Base-by-base conservation (phyloP, 2,113 vertebrate genomes). In the Poeciliopsis retropinna region DNA sequence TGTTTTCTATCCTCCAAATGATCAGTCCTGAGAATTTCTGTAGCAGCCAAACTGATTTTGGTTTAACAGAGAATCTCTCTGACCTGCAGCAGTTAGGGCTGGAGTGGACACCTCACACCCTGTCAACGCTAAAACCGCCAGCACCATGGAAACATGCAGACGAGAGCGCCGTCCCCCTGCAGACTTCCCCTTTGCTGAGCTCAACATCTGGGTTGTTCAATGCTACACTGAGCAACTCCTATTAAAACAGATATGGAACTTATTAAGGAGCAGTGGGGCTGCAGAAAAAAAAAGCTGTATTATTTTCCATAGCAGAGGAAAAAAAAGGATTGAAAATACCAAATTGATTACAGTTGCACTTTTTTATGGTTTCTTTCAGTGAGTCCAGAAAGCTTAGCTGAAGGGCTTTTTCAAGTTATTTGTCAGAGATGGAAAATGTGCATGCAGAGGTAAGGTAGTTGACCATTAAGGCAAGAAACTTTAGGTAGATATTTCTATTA, bases 121-220 rank as follows among this genome's bases (percentile, higher is more conserved):
- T 88, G 87, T 93, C 89, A 89, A 63, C 85, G 60, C 85, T 14
- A 60, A 79, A 34, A 31, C 85, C 84, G 32, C 85, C 67, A 78
- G 80, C 70, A 68, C 81, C 70, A 72, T 68, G 69, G 76, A 57
- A 83, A 88, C 74, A 75, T 75, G 31, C 80, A 79, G 80, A 34
- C 30, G 67, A 72, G 64, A 60, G n/a, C 76, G 65, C 73, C 6
- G 0, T n/a, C 27, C 22, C 70, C 27, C 34, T 34, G 79, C 67
- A 67, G 69, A 29, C 71, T 70, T 75, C 51, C 51, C 25, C 72
- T 39, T 31, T 60, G 81, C 69, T 72, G 72, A 22, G 63, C 31
- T 76, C 7, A 78, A 80, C 76, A 78, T 85, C 61, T 84, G 85
- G 54, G 68, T 51, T 81, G 65, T 60, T 85, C 51, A 28, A 69